These are phyloP conservation scores for Elephas maximus DNA, from an alignment of 2,113 vertebrate species.

Conservation along the genomic window DNA sequence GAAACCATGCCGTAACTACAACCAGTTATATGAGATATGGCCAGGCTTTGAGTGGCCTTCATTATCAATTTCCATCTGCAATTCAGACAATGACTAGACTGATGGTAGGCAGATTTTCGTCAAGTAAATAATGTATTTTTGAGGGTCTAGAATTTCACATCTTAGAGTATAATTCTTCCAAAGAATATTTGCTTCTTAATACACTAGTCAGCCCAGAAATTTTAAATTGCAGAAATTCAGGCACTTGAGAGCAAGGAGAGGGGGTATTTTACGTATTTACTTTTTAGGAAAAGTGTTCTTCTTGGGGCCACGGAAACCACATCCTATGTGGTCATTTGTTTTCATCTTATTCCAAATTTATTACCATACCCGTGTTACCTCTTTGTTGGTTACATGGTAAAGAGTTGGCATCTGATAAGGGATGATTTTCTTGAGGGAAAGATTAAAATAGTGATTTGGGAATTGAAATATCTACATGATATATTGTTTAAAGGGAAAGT, in stretches of 20 bases:
- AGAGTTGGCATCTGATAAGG: neutral
- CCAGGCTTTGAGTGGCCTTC: neutral
- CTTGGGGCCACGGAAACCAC: neutral
- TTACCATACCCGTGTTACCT: neutral
- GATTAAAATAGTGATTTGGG: constrained; percentile 2
- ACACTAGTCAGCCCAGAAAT: neutral
- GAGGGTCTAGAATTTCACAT: neutral
- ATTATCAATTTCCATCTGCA: constrained; percentile 41
- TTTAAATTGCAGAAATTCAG: neutral
- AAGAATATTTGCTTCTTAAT: constrained; percentile 26
- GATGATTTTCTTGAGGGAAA: neutral
- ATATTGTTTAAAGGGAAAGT: constrained; percentile 15
- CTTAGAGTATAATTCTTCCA: neutral
- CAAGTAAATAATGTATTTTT: neutral
- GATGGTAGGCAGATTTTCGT: neutral
- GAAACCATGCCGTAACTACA: neutral
- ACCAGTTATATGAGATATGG: neutral
- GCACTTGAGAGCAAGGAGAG: neutral
- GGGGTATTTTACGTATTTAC: neutral
- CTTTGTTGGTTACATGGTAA: constrained; percentile 5
- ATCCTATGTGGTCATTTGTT: neutral
- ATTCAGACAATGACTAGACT: neutral
- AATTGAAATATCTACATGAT: neutral
- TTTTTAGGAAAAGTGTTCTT: neutral
- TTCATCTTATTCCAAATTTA: constrained; percentile 24